A percentile compares a stretch with the other conserved stretches of the same genome.
phyloP scores from a whole-genome alignment of 2,113 vertebrate species.

The Ictalurus punctatus region DNA sequence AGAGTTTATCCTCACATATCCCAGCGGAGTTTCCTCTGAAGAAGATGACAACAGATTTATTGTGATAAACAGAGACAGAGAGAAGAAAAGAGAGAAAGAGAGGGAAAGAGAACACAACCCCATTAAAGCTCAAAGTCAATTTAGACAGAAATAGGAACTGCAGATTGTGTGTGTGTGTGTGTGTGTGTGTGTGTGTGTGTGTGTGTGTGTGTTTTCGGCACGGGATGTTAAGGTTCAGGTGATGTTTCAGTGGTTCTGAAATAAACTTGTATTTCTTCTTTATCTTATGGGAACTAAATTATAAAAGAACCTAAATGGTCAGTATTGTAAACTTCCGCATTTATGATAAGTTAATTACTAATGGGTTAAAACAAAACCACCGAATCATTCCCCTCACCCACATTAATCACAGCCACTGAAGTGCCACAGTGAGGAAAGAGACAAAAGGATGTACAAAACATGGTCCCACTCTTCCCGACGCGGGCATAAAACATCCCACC shows the following conservation, averaged over 20 bases:
- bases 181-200: neutral
- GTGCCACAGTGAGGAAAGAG: constrained; percentile 37
- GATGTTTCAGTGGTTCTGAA: neutral
- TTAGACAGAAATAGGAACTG: constrained; percentile 8
- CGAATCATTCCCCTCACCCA: constrained; percentile 34
- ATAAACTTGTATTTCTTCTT: neutral
- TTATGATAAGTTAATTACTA: neutral
- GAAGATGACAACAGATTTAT: constrained; percentile 60
- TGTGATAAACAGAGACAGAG: constrained; percentile 36
- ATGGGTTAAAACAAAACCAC: constrained; percentile 28
- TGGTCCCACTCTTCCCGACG: neutral
- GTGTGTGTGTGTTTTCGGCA: neutral
- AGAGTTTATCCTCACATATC: constrained; percentile 66
- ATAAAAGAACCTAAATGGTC: neutral
- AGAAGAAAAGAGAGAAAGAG: constrained; percentile 2
- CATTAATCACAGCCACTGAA: constrained; percentile 6
- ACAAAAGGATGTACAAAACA: constrained; percentile 39
- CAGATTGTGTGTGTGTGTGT: neutral
- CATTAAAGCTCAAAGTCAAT: constrained; percentile 54
- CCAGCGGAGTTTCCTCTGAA: constrained; percentile 79
- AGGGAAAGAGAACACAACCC: constrained; percentile 56
- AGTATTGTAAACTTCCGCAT: neutral
- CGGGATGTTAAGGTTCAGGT: neutral
- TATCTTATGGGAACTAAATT: neutral
- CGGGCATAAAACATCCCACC: neutral